Evolutionary conservation across 1,140 invertebrate species (phyloP), one percentile per base, ranked within the genome.

Genomic region (Diorhabda elongata): DNA sequence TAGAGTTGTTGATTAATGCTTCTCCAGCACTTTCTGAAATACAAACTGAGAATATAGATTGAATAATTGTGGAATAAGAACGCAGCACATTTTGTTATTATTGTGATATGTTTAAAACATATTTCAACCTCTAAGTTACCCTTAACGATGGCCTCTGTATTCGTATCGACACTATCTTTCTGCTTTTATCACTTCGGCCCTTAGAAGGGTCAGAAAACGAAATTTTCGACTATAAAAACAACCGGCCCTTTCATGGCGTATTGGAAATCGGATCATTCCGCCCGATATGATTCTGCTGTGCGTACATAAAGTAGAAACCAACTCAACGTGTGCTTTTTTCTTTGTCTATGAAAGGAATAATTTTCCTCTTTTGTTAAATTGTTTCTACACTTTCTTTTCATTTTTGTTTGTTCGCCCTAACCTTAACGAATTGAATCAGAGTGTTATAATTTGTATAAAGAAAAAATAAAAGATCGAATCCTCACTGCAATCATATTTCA

Each of bases 221-320:
- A 52, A 52, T 52, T 52, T n/a, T 6, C n/a, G 47, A n/a, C 47
- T 52, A 52, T 52, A 52, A 52, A 52, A 52, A 52, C 47, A 52
- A 52, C 47, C 47, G 47, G 47, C 47, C 47, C 47, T 52, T 52
- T 52, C 47, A 52, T 52, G 47, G 47, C 47, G n/a, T 52, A 52
- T 52, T 52, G 47, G 47, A 52, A 8, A 52, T 52, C 47, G 47
- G 47, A 52, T 52, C 47, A 52, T 52, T 52, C n/a, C 47, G 47
- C 6, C 47, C 47, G 47, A 52, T 52, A 52, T 52, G 47, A 52
- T 52, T 52, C 47, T 52, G 47, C 6, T 52, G 47, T 52, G 47
- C 47, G 47, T 52, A 52, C n/a, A 52, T 52, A 52, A 52, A 52
- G 47, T 52, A 2, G n/a, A 52, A 52, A 52, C 47, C 6, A 6